phyloP scores from a whole-genome alignment of 2,113 vertebrate genomes.

The Ophiodon elongatus region DNA sequence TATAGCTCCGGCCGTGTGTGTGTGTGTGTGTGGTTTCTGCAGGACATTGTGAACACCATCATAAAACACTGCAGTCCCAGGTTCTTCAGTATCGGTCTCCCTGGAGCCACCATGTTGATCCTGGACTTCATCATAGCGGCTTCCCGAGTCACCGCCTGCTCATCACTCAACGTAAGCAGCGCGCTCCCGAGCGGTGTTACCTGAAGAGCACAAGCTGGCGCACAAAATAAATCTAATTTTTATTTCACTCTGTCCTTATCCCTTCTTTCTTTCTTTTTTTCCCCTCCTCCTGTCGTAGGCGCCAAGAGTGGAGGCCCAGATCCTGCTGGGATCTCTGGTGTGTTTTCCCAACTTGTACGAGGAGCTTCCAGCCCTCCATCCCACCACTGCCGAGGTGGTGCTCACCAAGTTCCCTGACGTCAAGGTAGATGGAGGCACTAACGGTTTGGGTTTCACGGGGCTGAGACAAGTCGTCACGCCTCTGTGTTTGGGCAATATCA shows the following conservation, averaged over 20 bases:
- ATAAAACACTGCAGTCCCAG: slow-evolving; percentile 99
- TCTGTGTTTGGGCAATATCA: not conserved
- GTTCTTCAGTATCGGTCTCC: slow-evolving; percentile 96
- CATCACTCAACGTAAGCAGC: slow-evolving; percentile 92
- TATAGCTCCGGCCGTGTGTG: not conserved
- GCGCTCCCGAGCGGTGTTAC: not conserved
- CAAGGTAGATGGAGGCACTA: slow-evolving; percentile 72
- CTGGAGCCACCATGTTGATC: slow-evolving; percentile 97
- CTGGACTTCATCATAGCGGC: slow-evolving; percentile 98
- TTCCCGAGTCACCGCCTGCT: slow-evolving; percentile 94
- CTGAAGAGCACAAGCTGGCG: not conserved
- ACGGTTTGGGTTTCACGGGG: not conserved
- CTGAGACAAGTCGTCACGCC: not conserved
- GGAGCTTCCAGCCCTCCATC: slow-evolving; percentile 94
- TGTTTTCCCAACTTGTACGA: slow-evolving; percentile 97
- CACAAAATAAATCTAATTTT: not conserved
- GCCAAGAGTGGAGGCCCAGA: slow-evolving; percentile 97
- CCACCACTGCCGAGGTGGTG: slow-evolving; percentile 91
- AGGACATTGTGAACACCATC: slow-evolving; percentile 99
- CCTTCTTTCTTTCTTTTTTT: not conserved
- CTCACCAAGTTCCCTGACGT: slow-evolving; percentile 95
- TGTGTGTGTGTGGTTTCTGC: slow-evolving; percentile 35
- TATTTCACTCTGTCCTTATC: not conserved
- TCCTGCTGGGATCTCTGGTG: slow-evolving; percentile 96
- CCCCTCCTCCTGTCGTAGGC: slow-evolving; percentile 80